Percentiles rank a stretch among this genome's conserved stretches.
phyloP scores from a whole-genome alignment of 2,797 vertebrate species.

The Sebastes alutus region DNA sequence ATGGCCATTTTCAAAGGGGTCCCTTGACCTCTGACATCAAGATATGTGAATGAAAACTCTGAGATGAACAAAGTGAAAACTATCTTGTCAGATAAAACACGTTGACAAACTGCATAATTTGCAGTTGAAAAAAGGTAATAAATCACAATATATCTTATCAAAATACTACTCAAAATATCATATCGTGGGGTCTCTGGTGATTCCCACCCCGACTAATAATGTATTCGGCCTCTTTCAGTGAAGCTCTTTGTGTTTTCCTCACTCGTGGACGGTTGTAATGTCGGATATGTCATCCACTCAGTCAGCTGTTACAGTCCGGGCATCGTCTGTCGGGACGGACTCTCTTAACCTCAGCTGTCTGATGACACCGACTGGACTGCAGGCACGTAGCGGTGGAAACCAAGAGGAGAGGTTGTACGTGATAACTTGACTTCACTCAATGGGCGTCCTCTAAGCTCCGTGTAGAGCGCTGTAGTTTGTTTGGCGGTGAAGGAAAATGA shows the following conservation, averaged over 20 bases:
- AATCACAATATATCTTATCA: too few relatives aligned
- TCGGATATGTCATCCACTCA: conserved; percentile 7
- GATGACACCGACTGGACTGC: conserved; percentile 37
- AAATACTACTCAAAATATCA: too few relatives aligned
- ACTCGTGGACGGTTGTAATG: conserved; percentile 21
- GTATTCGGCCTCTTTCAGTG: not conserved
- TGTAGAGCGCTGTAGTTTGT: conserved; percentile 19
- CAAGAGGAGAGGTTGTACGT: conserved; percentile 65
- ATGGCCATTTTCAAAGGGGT: too few relatives aligned
- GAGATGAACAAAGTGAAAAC: too few relatives aligned
- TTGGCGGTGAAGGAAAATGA: conserved; percentile 37
- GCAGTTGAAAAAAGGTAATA: too few relatives aligned
- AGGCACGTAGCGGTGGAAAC: conserved; percentile 35
- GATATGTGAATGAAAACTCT: too few relatives aligned
- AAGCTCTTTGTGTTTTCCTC: conserved; percentile 17
- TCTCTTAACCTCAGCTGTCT: conserved; percentile 65
- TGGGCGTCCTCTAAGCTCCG: conserved; percentile 55
- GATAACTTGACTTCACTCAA: conserved; percentile 68
- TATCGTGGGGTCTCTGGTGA: too few relatives aligned
- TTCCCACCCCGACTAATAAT: not conserved
- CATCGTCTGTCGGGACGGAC: not conserved
- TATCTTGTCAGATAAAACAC: too few relatives aligned
- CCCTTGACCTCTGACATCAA: too few relatives aligned
- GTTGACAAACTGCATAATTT: too few relatives aligned
- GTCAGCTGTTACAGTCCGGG: conserved; percentile 57